Conservation (phyloP, 2,113 vertebrate genomes). For the Semicossyphus pulcher region DNA sequence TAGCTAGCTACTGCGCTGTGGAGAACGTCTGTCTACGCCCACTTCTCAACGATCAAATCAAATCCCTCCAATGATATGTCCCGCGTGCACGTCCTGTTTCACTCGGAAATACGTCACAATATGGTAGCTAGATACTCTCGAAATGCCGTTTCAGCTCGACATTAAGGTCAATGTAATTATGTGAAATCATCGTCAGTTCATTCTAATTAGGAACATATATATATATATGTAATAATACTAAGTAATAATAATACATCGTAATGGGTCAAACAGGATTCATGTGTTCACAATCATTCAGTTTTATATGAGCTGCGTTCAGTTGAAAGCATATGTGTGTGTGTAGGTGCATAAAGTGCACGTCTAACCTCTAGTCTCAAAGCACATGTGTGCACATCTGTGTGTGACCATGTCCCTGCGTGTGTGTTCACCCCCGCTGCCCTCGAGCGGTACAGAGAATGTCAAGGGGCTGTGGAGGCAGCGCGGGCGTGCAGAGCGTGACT, state of each 20-base stretch:
- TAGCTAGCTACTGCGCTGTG: too few relatives aligned
- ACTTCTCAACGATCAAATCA: too few relatives aligned
- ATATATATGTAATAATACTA: background rate
- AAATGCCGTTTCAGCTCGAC: too few relatives aligned
- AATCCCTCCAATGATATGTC: too few relatives aligned
- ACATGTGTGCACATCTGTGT: conserved; percentile 7
- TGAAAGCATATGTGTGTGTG: background rate
- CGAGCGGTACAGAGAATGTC: conserved; percentile 59
- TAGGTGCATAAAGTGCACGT: background rate
- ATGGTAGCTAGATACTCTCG: too few relatives aligned
- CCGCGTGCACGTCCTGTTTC: too few relatives aligned
- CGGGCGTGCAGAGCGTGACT: conserved; percentile 63
- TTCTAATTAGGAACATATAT: background rate
- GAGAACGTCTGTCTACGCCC: too few relatives aligned
- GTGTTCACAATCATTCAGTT: background rate
- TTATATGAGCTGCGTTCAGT: too few relatives aligned
- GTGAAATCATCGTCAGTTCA: background rate
- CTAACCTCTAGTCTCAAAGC: too few relatives aligned
- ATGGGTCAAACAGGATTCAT: conserved; percentile 3
- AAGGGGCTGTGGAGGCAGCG: conserved; percentile 50
- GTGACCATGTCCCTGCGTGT: conserved; percentile 29
- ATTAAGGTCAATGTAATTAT: background rate
- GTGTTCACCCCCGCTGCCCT: conserved; percentile 47
- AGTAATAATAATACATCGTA: background rate
- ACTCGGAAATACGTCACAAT: too few relatives aligned